Conservation (phyloP, 2,113 vertebrate species). For the Rissa tridactyla region DNA sequence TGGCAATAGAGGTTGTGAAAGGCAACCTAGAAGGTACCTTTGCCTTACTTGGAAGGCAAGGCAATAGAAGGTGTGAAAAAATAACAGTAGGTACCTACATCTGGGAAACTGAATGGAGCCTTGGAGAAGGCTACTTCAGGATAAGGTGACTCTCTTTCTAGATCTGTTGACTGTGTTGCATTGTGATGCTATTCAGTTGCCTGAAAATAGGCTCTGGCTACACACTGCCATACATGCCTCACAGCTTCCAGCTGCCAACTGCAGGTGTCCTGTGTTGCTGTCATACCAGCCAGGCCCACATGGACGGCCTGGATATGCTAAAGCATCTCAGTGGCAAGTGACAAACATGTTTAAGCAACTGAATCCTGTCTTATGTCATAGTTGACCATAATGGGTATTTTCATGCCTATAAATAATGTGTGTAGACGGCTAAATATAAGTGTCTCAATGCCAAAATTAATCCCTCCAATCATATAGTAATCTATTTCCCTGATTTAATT, state of each 20-base stretch:
- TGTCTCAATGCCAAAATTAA: not conserved
- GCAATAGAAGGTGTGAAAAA: not conserved
- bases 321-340: not conserved
- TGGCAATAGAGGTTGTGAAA: not conserved
- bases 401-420: not conserved
- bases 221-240: not conserved
- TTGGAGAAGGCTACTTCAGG: not conserved
- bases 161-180: not conserved
- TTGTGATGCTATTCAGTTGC: not conserved
- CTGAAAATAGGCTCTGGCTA: not conserved
- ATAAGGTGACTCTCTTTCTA: not conserved
- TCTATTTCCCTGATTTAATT: not conserved
- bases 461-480: not conserved
- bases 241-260: not conserved
- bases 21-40: too few species aligned
- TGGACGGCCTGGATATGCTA: not conserved
- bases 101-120: not conserved
- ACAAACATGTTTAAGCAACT: not conserved
- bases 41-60: not conserved
- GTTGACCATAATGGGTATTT: not conserved
- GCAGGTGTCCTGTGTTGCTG: not conserved
- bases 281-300: not conserved
- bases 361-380: not conserved
- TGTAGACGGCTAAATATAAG: not conserved
- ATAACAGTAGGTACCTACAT: not conserved